phyloP scores from a whole-genome alignment of 2,888 invertebrate genomes.

The Fissipunctia ypsillon region DNA sequence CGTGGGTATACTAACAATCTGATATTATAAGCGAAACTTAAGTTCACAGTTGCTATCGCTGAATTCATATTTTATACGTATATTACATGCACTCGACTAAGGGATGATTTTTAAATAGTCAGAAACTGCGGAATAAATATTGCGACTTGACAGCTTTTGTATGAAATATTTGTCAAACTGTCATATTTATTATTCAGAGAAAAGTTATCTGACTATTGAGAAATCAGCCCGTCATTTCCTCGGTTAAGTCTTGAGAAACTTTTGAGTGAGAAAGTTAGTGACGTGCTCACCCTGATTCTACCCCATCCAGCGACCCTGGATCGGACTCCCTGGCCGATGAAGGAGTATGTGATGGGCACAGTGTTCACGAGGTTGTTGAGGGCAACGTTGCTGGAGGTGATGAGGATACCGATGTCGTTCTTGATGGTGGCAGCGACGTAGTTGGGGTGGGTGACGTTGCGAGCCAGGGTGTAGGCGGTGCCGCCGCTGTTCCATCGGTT shows the following conservation, averaged over 20 bases:
- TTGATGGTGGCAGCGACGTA: slow-evolving; percentile 77
- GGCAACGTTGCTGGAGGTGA: slow-evolving; percentile 65
- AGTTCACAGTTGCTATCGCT: no score
- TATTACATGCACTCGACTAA: background rate
- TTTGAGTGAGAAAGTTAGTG: background rate
- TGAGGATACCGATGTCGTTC: slow-evolving; percentile 80
- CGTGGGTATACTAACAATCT: background rate
- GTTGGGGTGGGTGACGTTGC: slow-evolving; percentile 79
- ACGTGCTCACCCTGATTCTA: slow-evolving; percentile 72
- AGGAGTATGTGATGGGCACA: slow-evolving; percentile 66
- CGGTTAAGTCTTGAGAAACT: background rate
- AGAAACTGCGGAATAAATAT: background rate
- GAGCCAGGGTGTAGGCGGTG: slow-evolving; percentile 66
- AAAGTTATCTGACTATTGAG: background rate
- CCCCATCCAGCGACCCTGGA: slow-evolving; percentile 81
- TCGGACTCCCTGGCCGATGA: slow-evolving; percentile 62
- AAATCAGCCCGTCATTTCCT: background rate
- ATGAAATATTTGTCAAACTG: background rate
- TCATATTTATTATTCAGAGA: background rate
- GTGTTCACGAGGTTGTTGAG: slow-evolving; percentile 54
- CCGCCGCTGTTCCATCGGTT: slow-evolving; percentile 80
- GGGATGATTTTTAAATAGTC: background rate
- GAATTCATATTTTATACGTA: background rate
- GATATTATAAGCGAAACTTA: no score
- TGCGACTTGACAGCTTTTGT: background rate